Base-by-base conservation (phyloP, 2,888 invertebrate genomes). In the Galerucella nymphaeae region DNA sequence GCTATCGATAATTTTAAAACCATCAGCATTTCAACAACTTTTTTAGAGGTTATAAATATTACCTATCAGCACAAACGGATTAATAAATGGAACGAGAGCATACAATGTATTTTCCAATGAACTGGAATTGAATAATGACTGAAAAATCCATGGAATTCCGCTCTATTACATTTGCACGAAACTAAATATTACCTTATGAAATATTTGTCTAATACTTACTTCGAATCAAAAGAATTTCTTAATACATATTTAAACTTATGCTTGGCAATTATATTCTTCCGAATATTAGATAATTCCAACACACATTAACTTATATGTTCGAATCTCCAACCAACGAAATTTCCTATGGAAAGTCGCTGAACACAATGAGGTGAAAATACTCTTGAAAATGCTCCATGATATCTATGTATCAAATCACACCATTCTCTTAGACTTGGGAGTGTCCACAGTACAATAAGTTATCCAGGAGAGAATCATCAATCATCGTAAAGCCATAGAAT, bases 121-220 rank as follows among this genome's bases (percentile, higher is more conserved):
- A 73, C 75, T 72, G 76, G 75, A 75, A 77, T 73, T 78, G 76
- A 76, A 78, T 77, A 76, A 76, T 72, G 71, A 74, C 68, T 70
- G 71, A 76, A 76, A 76, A 76, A 77, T 77, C 73, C 69, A 73
- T 68, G 65, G 57, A 69, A 70, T 65, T 73, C 70, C 63, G 72
- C 74, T 73, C 75, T 67, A 72, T 74, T 77, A 68, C 70, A 76
- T 67, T 62, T 70, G 57, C 66, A 73, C 65, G 69, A 71, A 77
- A 77, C 72, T 76, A 75, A 77, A 76, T 73, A 69, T 72, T 74
- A 77, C 75, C 73, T 73, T 73, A 65, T 72, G 72, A 63, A 72
- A 74, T 63, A 50, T 65, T 65, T 65, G 38, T 38, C 13, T 53
- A 53, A n/a, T n/a, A n/a, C n/a, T n/a, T n/a, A n/a, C n/a, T n/a